phyloP scores from a whole-genome alignment of 2,797 vertebrate species.

The Phataginus tetradactyla region DNA sequence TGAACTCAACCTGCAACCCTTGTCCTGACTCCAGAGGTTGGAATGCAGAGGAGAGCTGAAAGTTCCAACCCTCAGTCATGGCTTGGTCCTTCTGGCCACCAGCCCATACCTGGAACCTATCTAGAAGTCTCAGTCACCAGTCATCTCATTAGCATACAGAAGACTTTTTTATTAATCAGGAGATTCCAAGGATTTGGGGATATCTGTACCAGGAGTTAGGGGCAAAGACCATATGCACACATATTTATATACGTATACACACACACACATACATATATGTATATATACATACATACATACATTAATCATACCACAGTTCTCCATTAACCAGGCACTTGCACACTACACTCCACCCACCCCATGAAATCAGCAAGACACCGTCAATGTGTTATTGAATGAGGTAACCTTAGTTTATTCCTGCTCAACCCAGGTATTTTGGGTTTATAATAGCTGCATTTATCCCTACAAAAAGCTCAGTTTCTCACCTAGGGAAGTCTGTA shows the following conservation, averaged over 20 bases:
- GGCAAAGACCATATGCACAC: not conserved
- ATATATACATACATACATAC: too few species aligned
- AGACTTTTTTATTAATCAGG: not conserved
- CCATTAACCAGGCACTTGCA: not conserved
- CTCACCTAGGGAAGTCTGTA: not conserved
- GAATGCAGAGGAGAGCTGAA: not conserved
- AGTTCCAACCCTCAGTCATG: not conserved
- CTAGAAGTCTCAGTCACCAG: not conserved
- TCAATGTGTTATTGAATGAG: not conserved
- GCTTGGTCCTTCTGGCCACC: not conserved
- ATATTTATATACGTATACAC: not conserved
- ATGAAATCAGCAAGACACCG: not conserved
- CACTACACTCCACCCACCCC: too few species aligned
- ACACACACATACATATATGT: not conserved
- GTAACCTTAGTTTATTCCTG: not conserved
- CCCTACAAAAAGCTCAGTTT: not conserved
- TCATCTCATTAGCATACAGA: not conserved
- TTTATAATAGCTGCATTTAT: not conserved
- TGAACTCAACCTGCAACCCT: not conserved
- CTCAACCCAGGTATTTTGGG: not conserved
- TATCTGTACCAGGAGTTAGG: not conserved
- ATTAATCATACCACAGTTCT: not conserved
- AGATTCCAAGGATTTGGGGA: not conserved
- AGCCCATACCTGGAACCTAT: not conserved
- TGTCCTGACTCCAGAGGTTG: not conserved